Base-by-base conservation (phyloP, 2,797 vertebrate species). In the Lithobates pipiens region DNA sequence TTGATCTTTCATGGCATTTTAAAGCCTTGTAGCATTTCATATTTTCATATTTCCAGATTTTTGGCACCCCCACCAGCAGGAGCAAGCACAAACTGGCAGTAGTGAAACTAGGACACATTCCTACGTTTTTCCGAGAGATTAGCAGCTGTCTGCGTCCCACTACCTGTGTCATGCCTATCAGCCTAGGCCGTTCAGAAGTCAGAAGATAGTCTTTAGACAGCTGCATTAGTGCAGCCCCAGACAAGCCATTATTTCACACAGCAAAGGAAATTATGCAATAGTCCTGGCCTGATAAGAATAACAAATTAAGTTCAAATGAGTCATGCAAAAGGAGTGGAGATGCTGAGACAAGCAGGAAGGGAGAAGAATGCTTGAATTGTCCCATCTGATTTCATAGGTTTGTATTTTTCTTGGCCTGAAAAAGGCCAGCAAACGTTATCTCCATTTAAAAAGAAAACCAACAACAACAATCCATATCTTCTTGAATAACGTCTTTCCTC, bases 101-200 rank as follows among this genome's bases (percentile, higher is more conserved):
- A 25, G 36, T 57, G 63, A 69, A 74, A 72, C 68, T 74, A 80
- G 85, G 71, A 68, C 76, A 69, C 80, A 86, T 86, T 86, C 80
- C 76, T 83, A 9, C 57, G 67, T 34, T 74, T 72, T 80, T 72
- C 68, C 25, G 29, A 63, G 76, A 86, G 85, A 83, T 83, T 83
- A 86, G 36, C 80, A 83, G 80, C 80, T 86, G 85, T 86, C 80
- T 86, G n/a, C 61, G 77, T 83, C 85, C 85, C 85, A 69, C 76
- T 83, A 78, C 80, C 80, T 79, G 85, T 74, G 80, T 74, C 80
- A 65, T 79, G 67, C 68, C 71, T 73, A 82, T 69, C 80, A 69
- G 80, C 54, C 23, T 69, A 67, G 67, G 77, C 25, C 16, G 42
- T 78, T 83, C 69, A n/a, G 74, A 50, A 82, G 61, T 65, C 80